Conservation (phyloP, 2,113 vertebrate species). For the Chaenocephalus aceratus region DNA sequence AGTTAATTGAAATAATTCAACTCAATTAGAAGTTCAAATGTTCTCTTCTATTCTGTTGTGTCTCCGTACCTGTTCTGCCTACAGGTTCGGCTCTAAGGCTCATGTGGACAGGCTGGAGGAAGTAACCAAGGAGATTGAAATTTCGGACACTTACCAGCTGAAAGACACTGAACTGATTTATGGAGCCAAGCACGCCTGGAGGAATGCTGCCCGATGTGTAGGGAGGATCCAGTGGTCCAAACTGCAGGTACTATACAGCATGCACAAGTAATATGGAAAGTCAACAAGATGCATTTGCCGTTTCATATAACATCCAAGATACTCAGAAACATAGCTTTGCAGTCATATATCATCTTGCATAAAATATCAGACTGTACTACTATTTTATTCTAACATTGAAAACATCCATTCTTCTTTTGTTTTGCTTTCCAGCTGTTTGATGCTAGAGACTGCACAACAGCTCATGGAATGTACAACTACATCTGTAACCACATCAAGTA, state of each 20-base stretch:
- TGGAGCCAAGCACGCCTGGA: slow-evolving; percentile 96
- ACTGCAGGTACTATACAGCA: slow-evolving; percentile 88
- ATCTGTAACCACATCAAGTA: slow-evolving; percentile 99
- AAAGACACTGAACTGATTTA: slow-evolving; percentile 97
- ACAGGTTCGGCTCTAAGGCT: slow-evolving; percentile 93
- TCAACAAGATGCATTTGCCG: neutral
- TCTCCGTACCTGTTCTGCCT: neutral
- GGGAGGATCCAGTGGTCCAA: slow-evolving; percentile 99
- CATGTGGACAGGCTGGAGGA: slow-evolving; percentile 94
- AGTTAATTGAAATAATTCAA: too few relatives aligned
- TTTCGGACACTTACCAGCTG: slow-evolving; percentile 92
- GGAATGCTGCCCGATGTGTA: slow-evolving; percentile 95
- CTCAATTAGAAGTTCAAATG: too few relatives aligned
- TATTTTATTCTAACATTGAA: too few relatives aligned
- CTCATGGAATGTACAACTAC: slow-evolving; percentile 98
- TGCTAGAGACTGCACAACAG: slow-evolving; percentile 96
- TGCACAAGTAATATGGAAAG: neutral
- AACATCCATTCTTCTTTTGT: neutral
- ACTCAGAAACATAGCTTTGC: neutral
- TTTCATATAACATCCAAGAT: neutral
- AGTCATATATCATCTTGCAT: neutral
- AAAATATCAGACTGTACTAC: neutral
- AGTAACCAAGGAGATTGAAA: slow-evolving; percentile 93
- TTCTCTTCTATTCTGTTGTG: too few relatives aligned
- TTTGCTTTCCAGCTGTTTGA: slow-evolving; percentile 90